phyloP scores from a whole-genome alignment of 2,113 vertebrate species.

The Percina caprodes region DNA sequence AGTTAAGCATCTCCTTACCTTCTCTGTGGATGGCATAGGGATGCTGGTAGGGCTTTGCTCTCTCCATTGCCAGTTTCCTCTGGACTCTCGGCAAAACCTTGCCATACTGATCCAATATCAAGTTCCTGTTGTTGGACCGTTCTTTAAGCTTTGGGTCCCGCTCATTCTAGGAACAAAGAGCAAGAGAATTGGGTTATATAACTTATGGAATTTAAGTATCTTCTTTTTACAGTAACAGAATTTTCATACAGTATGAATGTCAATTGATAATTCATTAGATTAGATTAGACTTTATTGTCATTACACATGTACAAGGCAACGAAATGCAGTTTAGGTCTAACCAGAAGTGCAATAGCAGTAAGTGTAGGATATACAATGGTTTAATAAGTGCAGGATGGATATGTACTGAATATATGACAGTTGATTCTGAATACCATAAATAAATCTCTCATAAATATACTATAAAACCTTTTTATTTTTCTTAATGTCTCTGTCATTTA shows the following conservation, averaged over 20 bases:
- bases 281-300: too few relatives aligned
- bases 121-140: slow-evolving; percentile 89
- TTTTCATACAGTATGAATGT: background rate
- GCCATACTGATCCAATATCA: slow-evolving; percentile 90
- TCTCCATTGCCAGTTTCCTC: slow-evolving; percentile 90
- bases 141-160: slow-evolving; percentile 90
- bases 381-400: too few relatives aligned
- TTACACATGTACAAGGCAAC: too few relatives aligned
- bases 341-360: too few relatives aligned
- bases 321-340: too few relatives aligned
- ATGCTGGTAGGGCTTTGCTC: slow-evolving; percentile 89
- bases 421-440: background rate
- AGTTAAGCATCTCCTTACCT: slow-evolving; percentile 76
- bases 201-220: background rate
- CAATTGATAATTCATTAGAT: background rate
- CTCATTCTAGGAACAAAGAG: slow-evolving; percentile 84
- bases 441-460: background rate
- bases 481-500: too few relatives aligned
- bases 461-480: background rate
- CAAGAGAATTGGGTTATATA: background rate
- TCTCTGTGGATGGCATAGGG: slow-evolving; percentile 85
- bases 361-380: too few relatives aligned
- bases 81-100: slow-evolving; percentile 93
- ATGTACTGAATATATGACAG: too few relatives aligned
- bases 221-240: background rate